These are phyloP conservation scores for Hepsetus odoe DNA, from an alignment of 2,113 vertebrate species.

Conservation along the genomic window DNA sequence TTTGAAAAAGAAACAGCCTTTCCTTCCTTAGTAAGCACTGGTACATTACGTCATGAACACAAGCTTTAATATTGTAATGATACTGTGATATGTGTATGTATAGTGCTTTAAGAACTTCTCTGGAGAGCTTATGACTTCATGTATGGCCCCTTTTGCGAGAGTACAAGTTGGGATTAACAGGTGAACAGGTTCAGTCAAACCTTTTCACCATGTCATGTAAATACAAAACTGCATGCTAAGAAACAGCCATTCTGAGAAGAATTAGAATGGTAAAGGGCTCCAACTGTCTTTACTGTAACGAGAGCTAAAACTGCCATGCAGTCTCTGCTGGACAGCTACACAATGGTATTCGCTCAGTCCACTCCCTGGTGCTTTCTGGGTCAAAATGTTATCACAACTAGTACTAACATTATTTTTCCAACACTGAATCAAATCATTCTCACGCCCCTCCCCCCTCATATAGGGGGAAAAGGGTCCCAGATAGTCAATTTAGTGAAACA, in stretches of 20 bases:
- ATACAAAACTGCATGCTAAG: conserved; percentile 27
- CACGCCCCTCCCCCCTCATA: conserved; percentile 73
- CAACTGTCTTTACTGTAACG: conserved; percentile 51
- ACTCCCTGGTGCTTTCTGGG: conserved; percentile 64
- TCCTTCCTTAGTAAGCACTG: too few relatives aligned
- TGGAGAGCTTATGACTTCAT: conserved; percentile 17
- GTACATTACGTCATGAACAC: too few relatives aligned
- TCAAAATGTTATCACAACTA: conserved; percentile 73
- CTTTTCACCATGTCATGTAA: conserved; percentile 37
- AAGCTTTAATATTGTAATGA: too few relatives aligned
- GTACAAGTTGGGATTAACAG: conserved; percentile 27
- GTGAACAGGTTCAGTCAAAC: conserved; percentile 61
- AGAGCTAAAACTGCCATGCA: conserved; percentile 40
- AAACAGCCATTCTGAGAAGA: conserved; percentile 46
- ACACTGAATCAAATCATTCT: conserved; percentile 73
- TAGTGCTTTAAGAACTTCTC: too few relatives aligned
- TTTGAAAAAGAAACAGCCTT: too few relatives aligned
- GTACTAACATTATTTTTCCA: conserved; percentile 69
- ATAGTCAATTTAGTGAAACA: conserved; percentile 69
- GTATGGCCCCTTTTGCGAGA: conserved; percentile 29
- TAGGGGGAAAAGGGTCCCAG: conserved; percentile 63
- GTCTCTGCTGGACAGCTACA: conserved; percentile 50
- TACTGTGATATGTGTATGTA: too few relatives aligned
- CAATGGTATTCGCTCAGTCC: conserved; percentile 56
- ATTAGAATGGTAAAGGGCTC: conserved; percentile 28